Conservation (phyloP, 2,888 invertebrate genomes). For the Amphimallon solstitiale region DNA sequence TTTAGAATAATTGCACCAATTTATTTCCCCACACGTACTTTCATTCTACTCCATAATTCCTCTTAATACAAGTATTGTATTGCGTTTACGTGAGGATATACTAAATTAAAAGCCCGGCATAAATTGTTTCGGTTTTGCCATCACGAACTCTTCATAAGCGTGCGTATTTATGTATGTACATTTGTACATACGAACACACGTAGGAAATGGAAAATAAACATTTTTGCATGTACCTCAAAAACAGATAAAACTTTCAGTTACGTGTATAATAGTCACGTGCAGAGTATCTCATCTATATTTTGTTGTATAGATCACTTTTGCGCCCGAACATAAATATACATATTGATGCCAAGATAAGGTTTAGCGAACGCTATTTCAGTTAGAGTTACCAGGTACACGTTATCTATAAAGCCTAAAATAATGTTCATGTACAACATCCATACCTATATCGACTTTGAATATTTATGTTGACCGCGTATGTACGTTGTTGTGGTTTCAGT, state of each 20-base stretch:
- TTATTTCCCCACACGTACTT: too few species aligned
- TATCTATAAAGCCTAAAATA: constrained; percentile 7
- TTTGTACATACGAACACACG: background rate
- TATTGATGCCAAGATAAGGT: constrained; percentile 1
- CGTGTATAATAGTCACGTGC: background rate
- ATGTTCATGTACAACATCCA: background rate
- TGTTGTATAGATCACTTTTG: constrained; percentile 1
- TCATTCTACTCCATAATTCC: too few species aligned
- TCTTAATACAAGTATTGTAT: too few species aligned
- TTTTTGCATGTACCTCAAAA: constrained; percentile 18
- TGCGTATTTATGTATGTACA: too few species aligned
- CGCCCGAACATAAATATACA: background rate
- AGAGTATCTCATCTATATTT: background rate
- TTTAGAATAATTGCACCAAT: too few species aligned
- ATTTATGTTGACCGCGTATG: constrained; percentile 12
- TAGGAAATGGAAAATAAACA: constrained; percentile 7
- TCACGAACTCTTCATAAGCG: too few species aligned
- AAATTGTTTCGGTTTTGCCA: background rate
- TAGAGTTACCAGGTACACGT: background rate
- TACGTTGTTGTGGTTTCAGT: background rate
- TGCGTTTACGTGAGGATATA: too few species aligned
- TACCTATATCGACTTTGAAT: background rate
- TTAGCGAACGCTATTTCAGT: background rate
- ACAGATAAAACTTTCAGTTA: constrained; percentile 15
- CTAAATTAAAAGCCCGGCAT: too few species aligned